Evolutionary conservation across 2,888 invertebrate genomes (phyloP).

Genomic region (Sinhomidia bicolor): DNA sequence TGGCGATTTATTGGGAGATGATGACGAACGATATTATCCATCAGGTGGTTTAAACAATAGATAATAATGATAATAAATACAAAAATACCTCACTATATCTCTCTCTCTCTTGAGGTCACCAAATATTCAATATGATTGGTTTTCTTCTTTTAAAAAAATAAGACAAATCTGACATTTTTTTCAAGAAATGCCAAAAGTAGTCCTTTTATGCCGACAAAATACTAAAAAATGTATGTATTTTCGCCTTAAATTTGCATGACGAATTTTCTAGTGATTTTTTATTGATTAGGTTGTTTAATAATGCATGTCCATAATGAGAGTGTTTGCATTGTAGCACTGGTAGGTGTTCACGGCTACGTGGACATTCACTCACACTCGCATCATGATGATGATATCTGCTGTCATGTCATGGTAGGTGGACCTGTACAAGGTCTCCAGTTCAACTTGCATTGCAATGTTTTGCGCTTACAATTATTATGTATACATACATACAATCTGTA

Average conservation of each 20-base stretch:
- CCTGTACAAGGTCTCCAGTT: slow-evolving; percentile 70
- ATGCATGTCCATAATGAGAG: slow-evolving; percentile 23
- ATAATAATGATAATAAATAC: not conserved
- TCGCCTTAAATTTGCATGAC: not conserved
- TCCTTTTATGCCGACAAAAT: slow-evolving; percentile 23
- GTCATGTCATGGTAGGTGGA: slow-evolving; percentile 70
- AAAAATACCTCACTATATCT: too few relatives aligned
- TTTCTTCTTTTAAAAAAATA: not conserved
- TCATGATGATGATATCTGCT: too few relatives aligned
- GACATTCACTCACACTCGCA: not conserved
- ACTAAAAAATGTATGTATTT: not conserved
- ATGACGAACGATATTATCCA: slow-evolving; percentile 77
- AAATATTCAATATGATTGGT: not conserved
- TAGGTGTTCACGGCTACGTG: slow-evolving; percentile 22
- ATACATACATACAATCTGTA: slow-evolving; percentile 21
- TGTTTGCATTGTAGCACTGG: not conserved
- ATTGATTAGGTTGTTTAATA: slow-evolving; percentile 44
- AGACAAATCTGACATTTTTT: not conserved
- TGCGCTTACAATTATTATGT: too few relatives aligned
- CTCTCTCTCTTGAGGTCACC: not conserved
- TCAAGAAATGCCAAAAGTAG: slow-evolving; percentile 39
- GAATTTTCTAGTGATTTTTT: not conserved
- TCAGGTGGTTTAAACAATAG: slow-evolving; percentile 75
- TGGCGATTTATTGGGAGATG: slow-evolving; percentile 74
- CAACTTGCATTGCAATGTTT: too few relatives aligned